These are phyloP conservation scores for Neoaliturus tenellus DNA, from an alignment of 2,888 invertebrate species.

Conservation along the genomic window DNA sequence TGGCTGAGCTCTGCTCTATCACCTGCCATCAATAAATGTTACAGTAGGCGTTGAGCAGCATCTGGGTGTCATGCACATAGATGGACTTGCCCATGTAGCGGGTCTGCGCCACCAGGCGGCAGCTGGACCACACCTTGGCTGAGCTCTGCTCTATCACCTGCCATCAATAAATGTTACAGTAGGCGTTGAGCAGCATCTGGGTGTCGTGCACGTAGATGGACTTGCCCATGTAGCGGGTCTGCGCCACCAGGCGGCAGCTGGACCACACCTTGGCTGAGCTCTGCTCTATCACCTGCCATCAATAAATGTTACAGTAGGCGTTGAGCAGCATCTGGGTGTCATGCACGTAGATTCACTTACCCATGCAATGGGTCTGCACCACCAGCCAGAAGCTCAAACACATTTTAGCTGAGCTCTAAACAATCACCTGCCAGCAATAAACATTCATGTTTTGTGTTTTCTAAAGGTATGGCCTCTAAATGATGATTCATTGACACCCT, in stretches of 20 bases:
- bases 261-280: constrained; percentile 87
- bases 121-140: constrained; percentile 89
- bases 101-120: constrained; percentile 86
- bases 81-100: constrained; percentile 78
- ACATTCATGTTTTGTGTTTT: too few relatives aligned
- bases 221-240: constrained; percentile 79
- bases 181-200: constrained; percentile 94
- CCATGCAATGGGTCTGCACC: constrained; percentile 82
- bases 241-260: constrained; percentile 87
- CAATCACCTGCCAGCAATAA: constrained; percentile 78
- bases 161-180: constrained; percentile 86
- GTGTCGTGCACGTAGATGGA: constrained; percentile 84
- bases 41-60: constrained; percentile 95
- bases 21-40: constrained; percentile 82
- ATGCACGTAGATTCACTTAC: constrained; percentile 81
- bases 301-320: constrained; percentile 94
- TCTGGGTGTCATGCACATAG: constrained; percentile 87
- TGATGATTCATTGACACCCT: too few relatives aligned
- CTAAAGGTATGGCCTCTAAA: too few relatives aligned
- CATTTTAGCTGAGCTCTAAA: constrained; percentile 80
- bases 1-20: constrained; percentile 80
- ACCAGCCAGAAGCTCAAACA: constrained; percentile 93
- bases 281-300: constrained; percentile 79
- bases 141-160: constrained; percentile 82
- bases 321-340: constrained; percentile 92